phyloP scores from a whole-genome alignment of 2,797 vertebrate genomes.

The Microhierax caerulescens region DNA sequence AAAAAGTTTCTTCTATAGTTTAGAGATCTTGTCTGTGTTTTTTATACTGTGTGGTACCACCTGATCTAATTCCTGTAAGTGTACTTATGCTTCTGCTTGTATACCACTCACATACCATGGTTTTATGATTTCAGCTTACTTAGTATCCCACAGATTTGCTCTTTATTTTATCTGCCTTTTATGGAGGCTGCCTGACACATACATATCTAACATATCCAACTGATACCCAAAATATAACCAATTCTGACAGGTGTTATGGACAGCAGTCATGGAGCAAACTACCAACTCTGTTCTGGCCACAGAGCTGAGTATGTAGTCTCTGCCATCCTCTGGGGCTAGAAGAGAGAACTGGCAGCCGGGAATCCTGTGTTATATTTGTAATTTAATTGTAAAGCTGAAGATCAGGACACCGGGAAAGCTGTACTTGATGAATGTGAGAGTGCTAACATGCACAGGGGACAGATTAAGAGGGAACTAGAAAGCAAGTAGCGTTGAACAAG shows the following conservation, averaged over 20 bases:
- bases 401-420: not conserved
- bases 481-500: not conserved
- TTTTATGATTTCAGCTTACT: not conserved
- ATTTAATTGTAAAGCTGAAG: not conserved
- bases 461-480: not conserved
- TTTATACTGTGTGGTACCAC: not conserved
- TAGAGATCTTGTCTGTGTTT: not conserved
- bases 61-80: rapidly evolving
- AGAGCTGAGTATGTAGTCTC: not conserved
- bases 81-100: not conserved
- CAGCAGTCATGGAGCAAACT: not conserved
- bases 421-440: not conserved
- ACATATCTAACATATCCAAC: not conserved
- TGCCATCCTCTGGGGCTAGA: not conserved
- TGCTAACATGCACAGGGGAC: not conserved
- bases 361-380: not conserved
- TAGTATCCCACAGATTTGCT: not conserved
- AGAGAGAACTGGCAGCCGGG: not conserved
- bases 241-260: not conserved
- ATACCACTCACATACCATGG: not conserved
- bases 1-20: not conserved
- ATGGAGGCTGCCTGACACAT: not conserved
- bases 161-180: not conserved
- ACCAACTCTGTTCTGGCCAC: not conserved
- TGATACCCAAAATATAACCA: not conserved